These are phyloP conservation scores for Buathra laborator DNA, from an alignment of 2,888 invertebrate species.

Conservation along the genomic window DNA sequence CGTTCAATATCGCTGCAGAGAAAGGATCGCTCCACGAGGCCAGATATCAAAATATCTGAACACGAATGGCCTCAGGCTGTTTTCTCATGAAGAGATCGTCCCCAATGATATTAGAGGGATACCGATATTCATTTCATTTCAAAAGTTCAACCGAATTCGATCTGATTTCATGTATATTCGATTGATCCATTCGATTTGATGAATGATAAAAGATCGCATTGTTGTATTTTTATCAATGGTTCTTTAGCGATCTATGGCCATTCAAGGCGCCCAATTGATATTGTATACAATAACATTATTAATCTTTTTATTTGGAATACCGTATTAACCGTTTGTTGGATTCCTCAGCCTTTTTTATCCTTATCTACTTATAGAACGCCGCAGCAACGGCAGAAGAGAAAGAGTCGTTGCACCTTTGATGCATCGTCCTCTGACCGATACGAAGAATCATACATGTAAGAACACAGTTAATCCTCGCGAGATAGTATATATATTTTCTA, in stretches of 20 bases:
- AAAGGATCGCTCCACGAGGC: constrained; percentile 24
- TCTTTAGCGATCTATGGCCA: no score
- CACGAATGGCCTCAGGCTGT: constrained; percentile 10
- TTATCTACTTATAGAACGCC: background rate
- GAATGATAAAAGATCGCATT: no score
- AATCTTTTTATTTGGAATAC: no score
- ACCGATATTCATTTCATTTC: background rate
- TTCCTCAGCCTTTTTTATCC: background rate
- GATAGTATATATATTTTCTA: constrained; percentile 36
- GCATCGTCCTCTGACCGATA: background rate
- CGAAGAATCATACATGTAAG: constrained; percentile 31
- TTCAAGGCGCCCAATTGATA: no score
- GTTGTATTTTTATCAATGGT: no score
- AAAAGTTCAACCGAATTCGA: no score
- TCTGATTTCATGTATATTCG: no score
- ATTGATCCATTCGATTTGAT: no score
- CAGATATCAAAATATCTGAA: constrained; percentile 24
- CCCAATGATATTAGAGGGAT: background rate
- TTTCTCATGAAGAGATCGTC: constrained; percentile 23
- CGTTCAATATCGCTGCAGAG: constrained; percentile 4
- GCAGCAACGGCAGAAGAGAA: constrained; percentile 1
- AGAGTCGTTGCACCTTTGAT: constrained; percentile 32
- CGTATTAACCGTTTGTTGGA: no score
- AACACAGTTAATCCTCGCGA: constrained; percentile 32
- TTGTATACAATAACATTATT: no score